A percentile compares a stretch with the other conserved stretches of the same genome.
These are phyloP conservation scores for Megalopta genalis DNA, from an alignment of 1,140 invertebrate genomes.

Conservation along the genomic window DNA sequence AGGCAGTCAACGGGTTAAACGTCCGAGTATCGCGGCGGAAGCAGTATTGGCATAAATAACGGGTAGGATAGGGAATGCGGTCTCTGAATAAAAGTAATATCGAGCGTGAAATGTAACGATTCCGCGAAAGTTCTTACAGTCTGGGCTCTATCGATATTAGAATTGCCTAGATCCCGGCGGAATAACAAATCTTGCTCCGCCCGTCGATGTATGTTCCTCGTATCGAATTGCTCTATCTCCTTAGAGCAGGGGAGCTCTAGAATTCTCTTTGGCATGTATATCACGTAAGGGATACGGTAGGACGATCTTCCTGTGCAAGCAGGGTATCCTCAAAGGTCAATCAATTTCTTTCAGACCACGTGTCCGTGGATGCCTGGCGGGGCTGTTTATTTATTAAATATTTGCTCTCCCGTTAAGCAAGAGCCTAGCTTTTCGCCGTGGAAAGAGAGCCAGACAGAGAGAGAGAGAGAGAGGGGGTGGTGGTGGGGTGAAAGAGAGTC, in stretches of 20 bases:
- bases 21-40: too few relatives aligned
- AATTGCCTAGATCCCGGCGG: too few relatives aligned
- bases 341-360: constrained; percentile 3
- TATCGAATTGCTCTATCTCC: background rate
- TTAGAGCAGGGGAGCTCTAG: background rate
- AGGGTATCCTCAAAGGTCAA: background rate
- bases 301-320: background rate
- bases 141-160: too few relatives aligned
- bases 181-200: too few relatives aligned
- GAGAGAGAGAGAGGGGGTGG: too few relatives aligned
- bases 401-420: constrained; percentile 19
- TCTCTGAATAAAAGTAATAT: too few relatives aligned
- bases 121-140: too few relatives aligned
- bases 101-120: too few relatives aligned
- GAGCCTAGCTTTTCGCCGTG: background rate
- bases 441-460: background rate
- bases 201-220: too few relatives aligned
- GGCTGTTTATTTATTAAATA: constrained; percentile 42
- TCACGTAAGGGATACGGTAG: background rate
- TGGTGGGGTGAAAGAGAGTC: too few relatives aligned
- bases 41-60: too few relatives aligned
- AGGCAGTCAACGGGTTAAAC: background rate
- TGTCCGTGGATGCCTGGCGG: background rate
- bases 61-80: too few relatives aligned
- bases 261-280: background rate